Percentiles rank a stretch among this genome's conserved stretches.
phyloP scores from a whole-genome alignment of 2,888 invertebrate species.

The Carpatolechia fugitivella region DNA sequence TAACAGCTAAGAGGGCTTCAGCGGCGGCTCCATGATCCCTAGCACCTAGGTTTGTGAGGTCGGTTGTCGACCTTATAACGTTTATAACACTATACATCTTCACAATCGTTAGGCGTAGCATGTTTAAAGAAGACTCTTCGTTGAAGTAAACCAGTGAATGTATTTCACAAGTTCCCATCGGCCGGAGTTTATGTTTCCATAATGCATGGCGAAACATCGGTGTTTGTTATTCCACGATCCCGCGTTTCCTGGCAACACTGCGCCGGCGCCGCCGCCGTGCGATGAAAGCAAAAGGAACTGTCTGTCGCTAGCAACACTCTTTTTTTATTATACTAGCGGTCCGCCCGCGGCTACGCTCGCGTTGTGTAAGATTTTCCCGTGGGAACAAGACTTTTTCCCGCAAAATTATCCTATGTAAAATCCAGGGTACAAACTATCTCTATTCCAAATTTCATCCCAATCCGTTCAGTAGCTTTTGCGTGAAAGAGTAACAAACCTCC shows the following conservation, averaged over 20 bases:
- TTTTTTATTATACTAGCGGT: neutral
- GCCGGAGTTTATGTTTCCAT: slow-evolving; percentile 4
- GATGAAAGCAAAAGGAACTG: neutral
- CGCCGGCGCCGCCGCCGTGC: neutral
- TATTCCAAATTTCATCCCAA: no score
- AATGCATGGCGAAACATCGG: slow-evolving; percentile 12
- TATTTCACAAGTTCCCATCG: neutral
- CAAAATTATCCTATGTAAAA: no score
- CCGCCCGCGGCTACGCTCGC: no score
- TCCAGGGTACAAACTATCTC: no score
- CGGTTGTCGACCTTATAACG: no score
- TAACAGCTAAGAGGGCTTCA: no score
- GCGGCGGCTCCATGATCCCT: no score
- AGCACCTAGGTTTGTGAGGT: no score
- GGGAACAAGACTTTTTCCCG: no score
- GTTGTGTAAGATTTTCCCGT: no score
- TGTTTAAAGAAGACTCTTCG: neutral
- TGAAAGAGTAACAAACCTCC: no score
- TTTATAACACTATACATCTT: neutral
- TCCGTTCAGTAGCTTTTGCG: no score
- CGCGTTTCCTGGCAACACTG: slow-evolving; percentile 17
- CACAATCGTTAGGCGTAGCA: neutral
- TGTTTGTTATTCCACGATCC: slow-evolving; percentile 23
- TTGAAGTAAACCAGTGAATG: neutral
- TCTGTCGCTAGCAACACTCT: neutral